phyloP scores from a whole-genome alignment of 2,113 vertebrate genomes.

The Meleagris gallopavo region DNA sequence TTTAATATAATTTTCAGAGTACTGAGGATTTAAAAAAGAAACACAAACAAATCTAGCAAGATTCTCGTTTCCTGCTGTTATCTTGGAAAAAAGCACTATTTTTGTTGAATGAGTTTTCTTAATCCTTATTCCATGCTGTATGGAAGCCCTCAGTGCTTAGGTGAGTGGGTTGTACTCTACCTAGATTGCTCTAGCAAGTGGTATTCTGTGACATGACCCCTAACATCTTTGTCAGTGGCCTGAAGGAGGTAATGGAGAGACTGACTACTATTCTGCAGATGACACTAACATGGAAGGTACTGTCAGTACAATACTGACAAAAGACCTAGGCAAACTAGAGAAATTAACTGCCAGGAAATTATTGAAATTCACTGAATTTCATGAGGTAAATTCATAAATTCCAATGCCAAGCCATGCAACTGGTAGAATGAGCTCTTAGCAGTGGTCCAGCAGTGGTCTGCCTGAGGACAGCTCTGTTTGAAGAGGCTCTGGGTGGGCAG shows the following conservation, averaged over 20 bases:
- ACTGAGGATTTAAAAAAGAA: not conserved
- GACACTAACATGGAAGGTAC: not conserved
- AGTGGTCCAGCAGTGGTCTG: not conserved
- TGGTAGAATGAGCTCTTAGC: not conserved
- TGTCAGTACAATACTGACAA: not conserved
- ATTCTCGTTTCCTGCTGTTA: not conserved
- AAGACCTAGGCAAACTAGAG: not conserved
- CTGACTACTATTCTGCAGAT: not conserved
- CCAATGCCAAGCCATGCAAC: not conserved
- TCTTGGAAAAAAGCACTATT: not conserved
- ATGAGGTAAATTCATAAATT: not conserved
- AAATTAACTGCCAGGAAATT: not conserved
- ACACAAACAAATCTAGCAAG: not conserved
- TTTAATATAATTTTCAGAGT: not conserved
- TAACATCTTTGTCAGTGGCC: not conserved
- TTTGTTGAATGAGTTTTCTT: not conserved
- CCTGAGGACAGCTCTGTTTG: not conserved
- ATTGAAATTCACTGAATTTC: not conserved
- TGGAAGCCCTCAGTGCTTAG: not conserved
- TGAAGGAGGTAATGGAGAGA: not conserved
- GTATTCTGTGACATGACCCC: not conserved
- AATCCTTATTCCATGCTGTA: not conserved
- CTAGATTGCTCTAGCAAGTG: not conserved
- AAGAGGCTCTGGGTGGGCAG: rapidly evolving
- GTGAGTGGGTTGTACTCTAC: not conserved